Evolutionary conservation across 2,888 invertebrate genomes (phyloP).

Genomic region (Zaprionus obscuricornis): DNA sequence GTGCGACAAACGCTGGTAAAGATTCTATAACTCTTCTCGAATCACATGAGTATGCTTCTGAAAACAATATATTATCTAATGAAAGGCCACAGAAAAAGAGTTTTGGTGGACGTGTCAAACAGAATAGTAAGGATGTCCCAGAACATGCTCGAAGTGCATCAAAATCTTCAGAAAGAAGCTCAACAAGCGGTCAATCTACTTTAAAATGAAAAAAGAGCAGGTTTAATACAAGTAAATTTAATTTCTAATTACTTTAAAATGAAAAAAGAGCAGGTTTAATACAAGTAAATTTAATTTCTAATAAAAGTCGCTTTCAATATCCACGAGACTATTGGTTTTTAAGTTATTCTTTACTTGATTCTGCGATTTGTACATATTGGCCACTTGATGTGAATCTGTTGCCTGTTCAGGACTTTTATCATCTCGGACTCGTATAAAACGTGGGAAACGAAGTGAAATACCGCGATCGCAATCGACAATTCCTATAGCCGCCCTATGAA

Average conservation of each 20-base stretch:
- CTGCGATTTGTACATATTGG: constrained; percentile 95
- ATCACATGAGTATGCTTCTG: too few species aligned
- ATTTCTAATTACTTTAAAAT: too few species aligned
- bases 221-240: too few species aligned
- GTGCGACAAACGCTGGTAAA: constrained; percentile 29
- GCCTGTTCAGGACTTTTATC: constrained; percentile 97
- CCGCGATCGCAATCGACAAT: constrained; percentile 95
- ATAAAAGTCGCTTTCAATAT: constrained; percentile 81
- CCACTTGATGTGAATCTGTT: constrained; percentile 94
- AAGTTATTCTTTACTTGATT: constrained; percentile 92
- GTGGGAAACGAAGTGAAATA: constrained; percentile 97
- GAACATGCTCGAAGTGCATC: constrained; percentile 34
- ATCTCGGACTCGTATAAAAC: constrained; percentile 93
- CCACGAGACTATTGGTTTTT: constrained; percentile 44
- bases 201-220: not conserved
- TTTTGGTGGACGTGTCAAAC: constrained; percentile 44
- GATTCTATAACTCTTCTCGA: too few species aligned
- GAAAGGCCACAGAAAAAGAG: constrained; percentile 43
- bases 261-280: too few species aligned
- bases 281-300: too few species aligned
- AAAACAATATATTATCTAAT: constrained; percentile 33
- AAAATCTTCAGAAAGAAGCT: constrained; percentile 60
- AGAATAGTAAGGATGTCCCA: constrained; percentile 29
- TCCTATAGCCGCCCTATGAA: constrained; percentile 94
- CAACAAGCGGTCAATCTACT: constrained; percentile 35